These are phyloP conservation scores for Zaprionus taronus DNA, from an alignment of 1,140 invertebrate genomes.

Conservation along the genomic window DNA sequence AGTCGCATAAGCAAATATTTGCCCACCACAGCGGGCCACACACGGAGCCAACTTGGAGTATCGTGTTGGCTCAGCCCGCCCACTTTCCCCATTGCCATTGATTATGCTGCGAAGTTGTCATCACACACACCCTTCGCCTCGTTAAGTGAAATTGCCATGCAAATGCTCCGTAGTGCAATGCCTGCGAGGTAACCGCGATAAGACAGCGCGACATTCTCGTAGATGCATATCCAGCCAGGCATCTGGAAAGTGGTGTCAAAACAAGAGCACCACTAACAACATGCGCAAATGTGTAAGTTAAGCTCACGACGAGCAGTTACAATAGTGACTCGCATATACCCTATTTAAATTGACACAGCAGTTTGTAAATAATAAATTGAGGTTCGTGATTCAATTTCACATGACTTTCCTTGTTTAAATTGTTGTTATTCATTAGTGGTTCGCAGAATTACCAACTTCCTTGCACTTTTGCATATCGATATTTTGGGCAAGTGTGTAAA, in stretches of 20 bases:
- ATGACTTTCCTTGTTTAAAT: too few species aligned
- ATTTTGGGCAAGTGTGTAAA: too few species aligned
- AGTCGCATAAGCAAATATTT: constrained; percentile 45
- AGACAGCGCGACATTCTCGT: constrained; percentile 10
- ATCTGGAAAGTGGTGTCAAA: constrained; percentile 48
- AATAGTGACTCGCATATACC: not conserved
- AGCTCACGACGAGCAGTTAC: not conserved
- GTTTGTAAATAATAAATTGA: not conserved
- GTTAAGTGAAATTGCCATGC: constrained; percentile 77
- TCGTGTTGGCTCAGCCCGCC: constrained; percentile 1
- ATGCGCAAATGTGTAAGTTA: not conserved
- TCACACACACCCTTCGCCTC: constrained; percentile 48
- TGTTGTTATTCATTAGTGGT: too few species aligned
- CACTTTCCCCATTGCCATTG: constrained; percentile 38
- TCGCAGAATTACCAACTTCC: too few species aligned
- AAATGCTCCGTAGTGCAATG: constrained; percentile 49
- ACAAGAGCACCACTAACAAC: constrained; percentile 33
- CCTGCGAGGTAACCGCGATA: constrained; percentile 33
- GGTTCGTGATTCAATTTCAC: too few species aligned
- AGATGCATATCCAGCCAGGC: constrained; percentile 26
- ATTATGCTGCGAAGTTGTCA: constrained; percentile 60
- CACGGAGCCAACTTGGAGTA: not conserved
- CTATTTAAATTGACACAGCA: not conserved
- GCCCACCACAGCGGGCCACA: constrained; percentile 6
- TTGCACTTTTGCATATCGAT: too few species aligned